Base-by-base conservation (phyloP, 2,797 vertebrate species). In the Thamnophis elegans region DNA sequence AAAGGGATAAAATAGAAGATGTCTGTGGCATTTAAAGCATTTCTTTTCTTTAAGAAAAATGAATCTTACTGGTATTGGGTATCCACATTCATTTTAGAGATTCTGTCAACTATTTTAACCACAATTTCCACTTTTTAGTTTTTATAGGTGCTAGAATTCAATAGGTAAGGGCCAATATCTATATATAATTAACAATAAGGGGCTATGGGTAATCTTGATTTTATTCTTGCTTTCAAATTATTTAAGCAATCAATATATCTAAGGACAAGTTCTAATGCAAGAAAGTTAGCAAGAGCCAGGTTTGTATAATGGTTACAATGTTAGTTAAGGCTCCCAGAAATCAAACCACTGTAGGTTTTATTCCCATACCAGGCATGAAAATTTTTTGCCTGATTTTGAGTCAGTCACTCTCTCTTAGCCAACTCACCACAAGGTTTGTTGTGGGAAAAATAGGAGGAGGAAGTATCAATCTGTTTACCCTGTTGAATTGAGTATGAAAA, bases 21-120 rank as follows among this genome's bases (percentile, higher is more conserved):
- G 32, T 92, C 93, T 94, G 90, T 93, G 90, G 8, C 55, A 51
- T 73, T n/a, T 65, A 65, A 65, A 32, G 26, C 90, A 9, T 25
- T 73, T 13, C 68, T 51, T 89, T 90, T 88, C 1, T 4, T 94
- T 92, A 28, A 91, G 86, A 55, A 94, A 93, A 12, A 2, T 32
- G 25, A 32, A 55, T 78, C 32, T 59, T 60, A 78, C 42, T 87
- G 53, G 59, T 54, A 59, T 28, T 78, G 54, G 20, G 25, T 25
- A 26, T 90, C 28, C 92, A 0, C 9, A 65, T 90, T 90, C 42
- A 47, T 90, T 59, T 22, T 93, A 20, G 6, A 93, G 5, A 92
- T 92, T 92, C 53, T 3, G 1, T 16, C 86, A 18, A 92, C 12
- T 60, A 42, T 93, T 93, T 88, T 1, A 47, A 47, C 25, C 7